Base-by-base conservation (phyloP, 2,113 vertebrate genomes). In the Salvelinus namaycush region DNA sequence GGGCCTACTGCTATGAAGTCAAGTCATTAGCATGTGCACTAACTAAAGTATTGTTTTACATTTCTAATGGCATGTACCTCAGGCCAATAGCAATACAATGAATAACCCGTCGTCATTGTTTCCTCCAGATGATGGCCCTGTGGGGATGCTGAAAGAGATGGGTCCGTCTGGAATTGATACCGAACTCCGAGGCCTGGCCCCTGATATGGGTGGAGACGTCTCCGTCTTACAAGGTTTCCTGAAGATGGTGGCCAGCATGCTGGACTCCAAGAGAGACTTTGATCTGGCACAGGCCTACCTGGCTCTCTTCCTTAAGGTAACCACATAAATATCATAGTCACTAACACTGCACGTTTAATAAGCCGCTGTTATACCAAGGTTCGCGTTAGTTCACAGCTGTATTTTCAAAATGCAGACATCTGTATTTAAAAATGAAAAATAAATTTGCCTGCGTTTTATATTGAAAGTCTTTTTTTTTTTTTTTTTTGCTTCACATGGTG, bases 231-330 rank as follows among this genome's bases (percentile, higher is more conserved):
- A 92, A 1, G 95, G 95, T 78, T 99, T 99, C 83, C 87, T 99
- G 57, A 92, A 84, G 68, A 95, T 99, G 96, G 93, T 97, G 54
- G 87, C 87, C 74, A 80, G 87, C 84, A 96, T 98, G 94, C 79
- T 99, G 89, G 76, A 85, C 4, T 93, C 89, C 76, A 96, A 95
- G 79, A 89, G 86, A 76, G 96, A 99, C 88, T 99, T 97, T 1
- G 96, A 99, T 72, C 90, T 99, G 75, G 92, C 95, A 1, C 97
- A 99, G n/a, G 95, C 96, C 0, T 99, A 98, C 82, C 94, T 99
- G 73, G 96, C 96, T 0, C 91, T 99, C 0, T 99, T 98, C 89
- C 82, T 99, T 66, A 98, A 98, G 96, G 98, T 99, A 88, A 82
- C 14, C 4, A 54, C 51, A 54, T 44, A 11, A 14, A 54, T 54